phyloP scores from a whole-genome alignment of 1,140 invertebrate species.

The Drosophila santomea region DNA sequence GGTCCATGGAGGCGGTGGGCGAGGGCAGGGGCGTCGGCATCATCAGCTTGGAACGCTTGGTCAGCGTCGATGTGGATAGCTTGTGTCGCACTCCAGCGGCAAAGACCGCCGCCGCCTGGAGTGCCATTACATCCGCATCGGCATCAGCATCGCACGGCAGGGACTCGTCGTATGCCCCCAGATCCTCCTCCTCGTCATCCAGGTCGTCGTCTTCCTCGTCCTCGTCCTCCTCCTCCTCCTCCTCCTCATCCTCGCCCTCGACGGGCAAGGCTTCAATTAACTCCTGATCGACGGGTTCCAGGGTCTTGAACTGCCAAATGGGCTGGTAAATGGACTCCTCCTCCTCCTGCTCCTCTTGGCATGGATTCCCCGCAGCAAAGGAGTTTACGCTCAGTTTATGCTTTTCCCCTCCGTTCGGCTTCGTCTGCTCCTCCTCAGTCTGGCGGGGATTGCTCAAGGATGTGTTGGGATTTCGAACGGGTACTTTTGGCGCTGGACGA shows the following conservation, averaged over 20 bases:
- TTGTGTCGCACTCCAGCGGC: constrained; percentile 64
- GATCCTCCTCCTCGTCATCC: constrained; percentile 16
- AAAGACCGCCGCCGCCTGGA: constrained; percentile 62
- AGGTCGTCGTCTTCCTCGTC: constrained; percentile 58
- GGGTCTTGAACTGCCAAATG: constrained; percentile 82
- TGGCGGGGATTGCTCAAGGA: constrained; percentile 46
- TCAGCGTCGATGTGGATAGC: constrained; percentile 41
- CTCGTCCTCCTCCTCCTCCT: constrained; percentile 30
- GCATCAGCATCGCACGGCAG: constrained; percentile 26
- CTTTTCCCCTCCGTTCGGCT: constrained; percentile 1
- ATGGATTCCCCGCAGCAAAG: neutral
- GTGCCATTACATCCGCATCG: constrained; percentile 28
- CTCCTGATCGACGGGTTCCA: constrained; percentile 53
- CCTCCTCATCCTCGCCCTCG: constrained; percentile 26
- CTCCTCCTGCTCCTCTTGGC: constrained; percentile 46
- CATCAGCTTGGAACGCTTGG: constrained; percentile 48
- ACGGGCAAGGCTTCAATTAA: neutral
- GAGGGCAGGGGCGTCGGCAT: constrained; percentile 64
- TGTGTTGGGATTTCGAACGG: constrained; percentile 64
- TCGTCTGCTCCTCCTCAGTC: neutral
- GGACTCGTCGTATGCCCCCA: constrained; percentile 35
- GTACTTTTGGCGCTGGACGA: constrained; percentile 73
- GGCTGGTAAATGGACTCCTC: constrained; percentile 83
- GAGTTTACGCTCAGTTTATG: neutral
- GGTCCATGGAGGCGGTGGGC: constrained; percentile 75